phyloP scores from a whole-genome alignment of 2,797 vertebrate genomes.

The Champsocephalus esox region DNA sequence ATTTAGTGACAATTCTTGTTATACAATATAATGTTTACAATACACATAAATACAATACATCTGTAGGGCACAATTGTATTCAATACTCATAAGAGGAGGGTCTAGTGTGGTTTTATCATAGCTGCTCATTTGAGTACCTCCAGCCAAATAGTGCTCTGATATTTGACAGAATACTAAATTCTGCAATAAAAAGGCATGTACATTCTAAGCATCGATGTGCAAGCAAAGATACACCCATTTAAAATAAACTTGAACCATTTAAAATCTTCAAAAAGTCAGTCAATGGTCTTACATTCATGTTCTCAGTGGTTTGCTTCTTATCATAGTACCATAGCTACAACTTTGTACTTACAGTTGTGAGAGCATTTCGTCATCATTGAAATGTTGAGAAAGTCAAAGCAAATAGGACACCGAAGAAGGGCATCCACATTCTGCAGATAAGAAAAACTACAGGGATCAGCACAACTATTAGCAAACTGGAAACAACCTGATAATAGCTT shows the following conservation, averaged over 20 bases:
- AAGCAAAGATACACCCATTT: neutral
- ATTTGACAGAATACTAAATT: neutral
- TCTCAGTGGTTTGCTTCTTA: neutral
- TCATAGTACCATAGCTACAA: neutral
- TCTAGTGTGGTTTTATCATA: neutral
- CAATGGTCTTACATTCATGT: neutral
- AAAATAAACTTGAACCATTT: neutral
- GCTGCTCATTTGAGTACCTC: neutral
- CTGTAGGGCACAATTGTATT: neutral
- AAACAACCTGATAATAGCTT: neutral
- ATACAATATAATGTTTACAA: neutral
- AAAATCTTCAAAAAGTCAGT: neutral
- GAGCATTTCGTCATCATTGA: slow-evolving; percentile 95
- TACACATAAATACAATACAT: neutral
- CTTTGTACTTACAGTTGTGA: slow-evolving; percentile 91
- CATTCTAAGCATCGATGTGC: neutral
- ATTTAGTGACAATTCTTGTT: neutral
- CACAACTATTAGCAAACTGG: neutral
- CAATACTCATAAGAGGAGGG: neutral
- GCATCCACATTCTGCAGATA: slow-evolving; percentile 86
- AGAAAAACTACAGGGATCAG: slow-evolving; percentile 23
- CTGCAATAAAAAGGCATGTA: too few species aligned
- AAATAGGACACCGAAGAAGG: slow-evolving; percentile 92
- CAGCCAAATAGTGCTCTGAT: neutral
- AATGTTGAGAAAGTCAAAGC: slow-evolving; percentile 92